Evolutionary conservation across 2,113 vertebrate genomes (phyloP), one percentile per base, ranked within the genome.

Genomic region (Pterocles gutturalis): DNA sequence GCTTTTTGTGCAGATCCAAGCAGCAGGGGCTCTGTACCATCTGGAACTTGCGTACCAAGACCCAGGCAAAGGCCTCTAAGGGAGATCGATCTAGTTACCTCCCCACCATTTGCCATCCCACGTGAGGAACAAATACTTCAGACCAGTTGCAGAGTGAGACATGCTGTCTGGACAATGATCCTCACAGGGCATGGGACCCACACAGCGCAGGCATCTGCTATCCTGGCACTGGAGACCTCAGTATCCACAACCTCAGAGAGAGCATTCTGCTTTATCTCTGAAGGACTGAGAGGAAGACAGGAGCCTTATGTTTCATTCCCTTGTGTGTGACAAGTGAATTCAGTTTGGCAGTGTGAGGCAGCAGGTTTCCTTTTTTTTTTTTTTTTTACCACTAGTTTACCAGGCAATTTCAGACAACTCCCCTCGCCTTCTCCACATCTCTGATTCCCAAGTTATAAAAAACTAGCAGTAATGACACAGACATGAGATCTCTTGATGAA

Each of bases 1-100:
- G 80, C 26, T 38, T 88, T 95, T 92, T 96, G 92, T 87, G 90
- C 87, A 89, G 92, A 97, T 95, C 77, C 38, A 91, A 97, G 83
- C 96, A 97, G 92, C 96, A 96, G 93, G 96, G 83, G 87, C 85
- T 96, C 90, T 92, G 72, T 87, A 97, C 97, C 97, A 97, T 97
- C 94, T 97, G 97, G 96, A 97, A 94, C 79, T 90, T 82, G 58
- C 4, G 36, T 91, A 96, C 70, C 60, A 72, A 66, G 71, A 95
- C 67, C 92, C 93, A 96, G 67, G 92, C 55, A 93, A 93, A 95
- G 83, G 41, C 48, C 76, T 96, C 80, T 46, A 66, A 93, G 41
- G 70, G 77, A 95, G 93, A 96, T 83, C 58, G 82, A 73, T 96
- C 81, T 86, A 94, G 90, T 60, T 95, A 69, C 64, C 79, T 93